These are phyloP conservation scores for Hipposideros larvatus DNA, from an alignment of 2,797 vertebrate species.

Conservation along the genomic window DNA sequence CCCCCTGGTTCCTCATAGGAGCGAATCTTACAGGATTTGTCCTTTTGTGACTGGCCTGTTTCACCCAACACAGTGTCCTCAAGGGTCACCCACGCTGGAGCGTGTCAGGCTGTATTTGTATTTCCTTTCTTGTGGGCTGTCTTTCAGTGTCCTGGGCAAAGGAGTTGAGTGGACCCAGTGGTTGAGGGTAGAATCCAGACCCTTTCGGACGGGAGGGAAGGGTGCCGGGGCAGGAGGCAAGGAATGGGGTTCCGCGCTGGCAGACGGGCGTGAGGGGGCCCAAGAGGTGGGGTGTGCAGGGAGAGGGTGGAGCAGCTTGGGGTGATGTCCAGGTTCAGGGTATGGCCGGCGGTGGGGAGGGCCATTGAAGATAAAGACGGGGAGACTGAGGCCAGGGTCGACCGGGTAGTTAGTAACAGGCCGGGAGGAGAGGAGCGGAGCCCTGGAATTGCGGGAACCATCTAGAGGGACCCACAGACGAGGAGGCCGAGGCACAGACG, in stretches of 20 bases:
- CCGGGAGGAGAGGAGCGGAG: neutral
- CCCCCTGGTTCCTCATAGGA: neutral
- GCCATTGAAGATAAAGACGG: accelerated
- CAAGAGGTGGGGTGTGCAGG: accelerated
- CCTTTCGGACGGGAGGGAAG: too few relatives aligned
- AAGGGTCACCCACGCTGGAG: neutral
- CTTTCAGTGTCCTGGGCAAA: neutral
- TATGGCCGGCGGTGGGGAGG: accelerated
- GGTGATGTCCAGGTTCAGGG: neutral
- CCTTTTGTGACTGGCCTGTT: too few relatives aligned
- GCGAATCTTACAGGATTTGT: too few relatives aligned
- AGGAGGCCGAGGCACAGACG: neutral
- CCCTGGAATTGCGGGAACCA: neutral
- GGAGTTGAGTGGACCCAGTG: neutral
- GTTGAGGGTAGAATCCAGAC: neutral
- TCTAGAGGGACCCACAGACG: accelerated
- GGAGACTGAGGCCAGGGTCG: neutral
- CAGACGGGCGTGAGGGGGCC: neutral
- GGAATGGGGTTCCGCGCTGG: too few relatives aligned
- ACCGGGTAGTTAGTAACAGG: neutral
- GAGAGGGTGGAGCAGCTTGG: too few relatives aligned
- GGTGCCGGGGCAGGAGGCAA: too few relatives aligned
- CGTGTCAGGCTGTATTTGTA: neutral
- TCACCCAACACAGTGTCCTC: neutral
- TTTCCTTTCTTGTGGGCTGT: neutral